Conservation (phyloP, 2,797 vertebrate genomes). For the Catharus ustulatus region DNA sequence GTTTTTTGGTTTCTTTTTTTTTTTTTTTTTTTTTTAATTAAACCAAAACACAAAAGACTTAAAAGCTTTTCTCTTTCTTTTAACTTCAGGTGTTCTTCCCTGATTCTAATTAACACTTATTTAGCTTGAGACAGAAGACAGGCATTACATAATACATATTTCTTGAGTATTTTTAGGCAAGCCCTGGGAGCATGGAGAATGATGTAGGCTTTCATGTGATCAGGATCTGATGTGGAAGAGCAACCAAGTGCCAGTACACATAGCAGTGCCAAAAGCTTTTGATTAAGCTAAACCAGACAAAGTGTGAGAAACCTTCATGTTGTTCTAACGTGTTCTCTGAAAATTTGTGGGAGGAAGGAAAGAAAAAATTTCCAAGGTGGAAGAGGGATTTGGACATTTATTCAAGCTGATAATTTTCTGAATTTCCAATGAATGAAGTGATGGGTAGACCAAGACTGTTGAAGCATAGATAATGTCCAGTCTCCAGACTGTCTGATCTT, state of each 20-base stretch:
- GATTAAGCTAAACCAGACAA: background rate
- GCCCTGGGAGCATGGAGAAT: background rate
- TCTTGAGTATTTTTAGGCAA: background rate
- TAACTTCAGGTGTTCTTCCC: background rate
- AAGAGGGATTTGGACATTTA: background rate
- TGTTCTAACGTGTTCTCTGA: background rate
- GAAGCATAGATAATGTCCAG: background rate
- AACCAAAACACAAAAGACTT: background rate
- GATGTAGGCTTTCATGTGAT: background rate
- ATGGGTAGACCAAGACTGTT: background rate
- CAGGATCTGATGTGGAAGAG: background rate
- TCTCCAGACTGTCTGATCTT: background rate
- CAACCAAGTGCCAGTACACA: background rate
- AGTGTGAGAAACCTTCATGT: background rate
- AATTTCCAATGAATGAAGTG: background rate
- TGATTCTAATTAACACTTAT: background rate
- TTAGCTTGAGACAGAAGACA: background rate
- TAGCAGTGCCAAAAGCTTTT: background rate
- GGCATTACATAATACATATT: background rate
- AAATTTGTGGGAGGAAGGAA: background rate
- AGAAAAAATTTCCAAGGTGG: background rate
- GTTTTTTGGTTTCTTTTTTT: background rate
- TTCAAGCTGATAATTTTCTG: background rate
- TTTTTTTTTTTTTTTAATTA: background rate
- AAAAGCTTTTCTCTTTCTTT: background rate